Base-by-base conservation (phyloP, 2,888 invertebrate species). In the Ormia ochracea region DNA sequence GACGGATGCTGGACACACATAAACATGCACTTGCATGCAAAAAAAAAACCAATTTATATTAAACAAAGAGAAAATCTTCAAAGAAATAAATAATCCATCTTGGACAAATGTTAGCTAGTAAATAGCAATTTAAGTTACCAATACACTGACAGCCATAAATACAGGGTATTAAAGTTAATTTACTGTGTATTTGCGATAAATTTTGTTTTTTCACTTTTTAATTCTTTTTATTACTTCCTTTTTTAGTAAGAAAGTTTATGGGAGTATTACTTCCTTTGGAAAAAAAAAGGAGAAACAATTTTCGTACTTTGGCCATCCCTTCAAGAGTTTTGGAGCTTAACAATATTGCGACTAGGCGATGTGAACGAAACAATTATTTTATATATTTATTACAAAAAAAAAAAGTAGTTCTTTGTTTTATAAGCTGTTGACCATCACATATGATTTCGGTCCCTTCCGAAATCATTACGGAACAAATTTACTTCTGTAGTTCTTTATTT, bases 61-160 rank as follows among this genome's bases (percentile, higher is more conserved):
- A 10, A 10, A 72, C n/a, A n/a, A n/a, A n/a, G n/a, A n/a, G n/a
- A 33, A 41, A 66, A 21, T 58, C 48, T 1, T 41, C 41, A 59
- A 28, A 54, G 21, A 69, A 68, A 69, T 21, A 76, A 54, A 76
- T 70, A 72, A 80, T 79, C 65, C 70, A 41, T 65, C 59, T 66
- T 79, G 65, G 52, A 59, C 65, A 75, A 66, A 80, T 72, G 66
- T 72, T 80, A 75, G 72, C 50, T 74, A 74, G n/a, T n/a, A n/a
- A n/a, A n/a, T n/a, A n/a, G 23, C 61, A 75, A 68, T 75, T 75
- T 66, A 70, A 72, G 61, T 54, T 48, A 23, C 45, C 19, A 12
- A 41, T 59, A 19, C 59, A 36, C 19, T 17, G 41, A 23, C 36
- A 50, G 52, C 43, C 41, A 68, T 69, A 63, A 68, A 69, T 50